Evolutionary conservation across 2,113 vertebrate species (phyloP), one percentile per base, ranked within the genome.

Genomic region (Eidolon helvum): DNA sequence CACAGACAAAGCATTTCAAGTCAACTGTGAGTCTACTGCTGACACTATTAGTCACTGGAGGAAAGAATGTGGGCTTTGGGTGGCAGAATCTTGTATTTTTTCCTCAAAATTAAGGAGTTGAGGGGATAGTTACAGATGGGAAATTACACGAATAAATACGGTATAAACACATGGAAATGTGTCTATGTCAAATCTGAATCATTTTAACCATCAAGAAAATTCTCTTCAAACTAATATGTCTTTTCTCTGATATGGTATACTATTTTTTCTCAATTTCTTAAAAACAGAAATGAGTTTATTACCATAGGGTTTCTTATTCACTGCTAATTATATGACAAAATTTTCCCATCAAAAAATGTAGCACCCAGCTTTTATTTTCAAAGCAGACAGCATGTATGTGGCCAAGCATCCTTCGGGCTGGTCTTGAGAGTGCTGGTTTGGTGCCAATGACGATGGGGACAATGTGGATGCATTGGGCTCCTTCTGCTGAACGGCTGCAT

Each of bases 281-380:
- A 90, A 96, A 86, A 90, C n/a, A 97, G 75, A 94, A 96, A 88
- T 95, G 21, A 92, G 57, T 97, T 94, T 45, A 68, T 1, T 77
- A 79, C 2, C 72, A 90, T n/a, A 79, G 68, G n/a, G 74, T 72
- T 91, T 89, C 43, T 22, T 88, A 87, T 78, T 94, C 69, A 50
- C 30, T 91, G 22, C 40, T 91, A 95, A 50, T 69, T 66, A n/a
- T 87, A 53, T 45, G 79, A 91, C 66, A 77, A 65, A 89, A n/a
- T 95, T 85, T 89, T 88, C 22, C 26, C 48, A 96, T 90, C 55
- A 10, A 6, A 94, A 2, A 24, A 96, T 77, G 43, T 61, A 57
- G 50, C 45, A 48, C n/a, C 59, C 40, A 75, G 21, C 4, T 63
- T 96, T 85, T 45, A 10, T 65, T 93, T 79, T 90, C 77, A 61